These are phyloP conservation scores for Trachelus troglodyta DNA, from an alignment of 2,888 invertebrate genomes.

Conservation along the genomic window DNA sequence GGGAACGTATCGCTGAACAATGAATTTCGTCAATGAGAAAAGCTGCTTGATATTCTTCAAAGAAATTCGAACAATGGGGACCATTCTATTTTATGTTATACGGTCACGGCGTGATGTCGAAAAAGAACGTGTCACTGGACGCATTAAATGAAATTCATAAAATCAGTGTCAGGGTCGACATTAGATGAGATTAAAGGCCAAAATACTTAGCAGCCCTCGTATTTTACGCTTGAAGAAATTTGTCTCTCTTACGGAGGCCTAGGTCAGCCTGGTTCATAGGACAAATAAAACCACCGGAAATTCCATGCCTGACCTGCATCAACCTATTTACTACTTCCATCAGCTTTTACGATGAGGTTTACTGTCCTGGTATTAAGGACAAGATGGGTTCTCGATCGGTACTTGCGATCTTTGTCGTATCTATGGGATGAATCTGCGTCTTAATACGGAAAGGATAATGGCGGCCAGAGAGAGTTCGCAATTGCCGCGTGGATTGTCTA, in stretches of 20 bases:
- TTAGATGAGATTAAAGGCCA: slow-evolving; percentile 34
- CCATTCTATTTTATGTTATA: background rate
- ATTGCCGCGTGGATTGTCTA: background rate
- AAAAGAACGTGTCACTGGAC: background rate
- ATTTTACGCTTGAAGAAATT: slow-evolving; percentile 7
- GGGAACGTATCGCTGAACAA: background rate
- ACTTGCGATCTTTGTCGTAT: background rate
- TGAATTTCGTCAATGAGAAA: background rate
- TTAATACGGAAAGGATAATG: background rate
- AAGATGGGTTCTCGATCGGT: background rate
- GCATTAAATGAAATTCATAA: slow-evolving; percentile 19
- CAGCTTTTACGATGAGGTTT: slow-evolving; percentile 1
- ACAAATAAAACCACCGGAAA: slow-evolving; percentile 6
- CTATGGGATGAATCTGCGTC: background rate
- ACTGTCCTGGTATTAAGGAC: background rate
- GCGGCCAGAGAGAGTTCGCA: background rate
- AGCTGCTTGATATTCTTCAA: background rate
- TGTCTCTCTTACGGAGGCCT: slow-evolving; percentile 2
- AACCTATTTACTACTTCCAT: slow-evolving; percentile 18
- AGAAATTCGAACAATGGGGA: background rate
- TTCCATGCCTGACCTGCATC: slow-evolving; percentile 30
- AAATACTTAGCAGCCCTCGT: background rate
- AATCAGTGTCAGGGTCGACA: slow-evolving; percentile 35
- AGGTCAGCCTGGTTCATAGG: slow-evolving; percentile 1
- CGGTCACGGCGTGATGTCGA: background rate